Conservation (phyloP, 2,888 invertebrate species). For the Spicauda simplicius region DNA sequence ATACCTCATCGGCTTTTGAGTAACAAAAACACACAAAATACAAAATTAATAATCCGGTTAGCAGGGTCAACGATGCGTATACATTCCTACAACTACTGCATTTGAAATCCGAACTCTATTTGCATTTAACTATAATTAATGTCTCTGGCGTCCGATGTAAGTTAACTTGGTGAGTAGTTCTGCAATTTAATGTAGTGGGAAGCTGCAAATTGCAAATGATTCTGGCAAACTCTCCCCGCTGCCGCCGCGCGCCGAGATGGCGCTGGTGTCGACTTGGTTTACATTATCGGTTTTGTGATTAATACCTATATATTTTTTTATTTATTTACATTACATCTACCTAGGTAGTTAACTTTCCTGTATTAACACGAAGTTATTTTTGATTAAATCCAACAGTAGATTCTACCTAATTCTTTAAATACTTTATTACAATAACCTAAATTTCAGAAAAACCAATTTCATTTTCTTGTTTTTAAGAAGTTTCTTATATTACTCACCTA, state of each 20-base stretch:
- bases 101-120: constrained; percentile 17
- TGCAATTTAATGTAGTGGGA: constrained; percentile 69
- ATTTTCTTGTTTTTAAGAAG: no score
- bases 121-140: constrained; percentile 22
- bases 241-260: neutral
- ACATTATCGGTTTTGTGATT: neutral
- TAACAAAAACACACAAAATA: neutral
- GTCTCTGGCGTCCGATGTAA: constrained; percentile 34
- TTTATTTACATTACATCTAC: no score
- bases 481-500: no score
- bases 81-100: constrained; percentile 2
- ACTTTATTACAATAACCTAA: no score
- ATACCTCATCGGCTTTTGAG: no score
- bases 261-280: constrained; percentile 2
- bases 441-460: no score
- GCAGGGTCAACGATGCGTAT: neutral
- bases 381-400: no score
- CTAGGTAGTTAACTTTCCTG: no score
- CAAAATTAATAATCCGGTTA: neutral
- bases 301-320: no score
- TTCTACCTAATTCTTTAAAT: no score
- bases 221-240: constrained; percentile 59
- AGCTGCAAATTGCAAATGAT: constrained; percentile 73
- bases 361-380: no score
- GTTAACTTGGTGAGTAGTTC: constrained; percentile 53